These are phyloP conservation scores for Poecile atricapillus DNA, from an alignment of 2,113 vertebrate genomes.

Conservation along the genomic window DNA sequence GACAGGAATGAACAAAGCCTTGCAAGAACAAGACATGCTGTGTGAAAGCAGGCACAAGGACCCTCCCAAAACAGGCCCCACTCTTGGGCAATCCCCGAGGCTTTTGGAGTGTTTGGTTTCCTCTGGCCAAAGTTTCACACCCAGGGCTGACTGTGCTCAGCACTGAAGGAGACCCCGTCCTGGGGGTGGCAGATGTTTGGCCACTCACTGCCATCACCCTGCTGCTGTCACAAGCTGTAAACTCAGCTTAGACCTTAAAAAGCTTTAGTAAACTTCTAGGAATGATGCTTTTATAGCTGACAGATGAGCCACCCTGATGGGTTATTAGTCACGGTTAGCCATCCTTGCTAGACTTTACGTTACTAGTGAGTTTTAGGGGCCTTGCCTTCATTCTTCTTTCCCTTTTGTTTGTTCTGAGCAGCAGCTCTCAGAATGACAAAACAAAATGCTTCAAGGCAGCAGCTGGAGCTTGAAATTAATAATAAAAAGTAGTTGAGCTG, in stretches of 20 bases:
- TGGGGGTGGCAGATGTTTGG: neutral
- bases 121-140: accelerated
- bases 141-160: no score
- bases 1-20: accelerated
- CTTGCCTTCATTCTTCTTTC: constrained; percentile 62
- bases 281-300: constrained; percentile 40
- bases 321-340: constrained; percentile 43
- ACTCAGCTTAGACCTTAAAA: neutral
- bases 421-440: constrained; percentile 28
- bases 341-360: constrained; percentile 14
- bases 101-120: neutral
- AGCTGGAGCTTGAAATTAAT: constrained; percentile 70
- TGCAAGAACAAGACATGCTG: neutral
- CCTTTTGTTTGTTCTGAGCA: constrained; percentile 45
- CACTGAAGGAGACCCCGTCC: no score
- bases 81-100: neutral
- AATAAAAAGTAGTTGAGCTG: constrained; percentile 47
- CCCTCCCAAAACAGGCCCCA: neutral
- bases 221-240: neutral
- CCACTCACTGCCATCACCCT: neutral
- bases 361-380: constrained; percentile 33
- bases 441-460: constrained; percentile 59
- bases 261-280: constrained; percentile 30
- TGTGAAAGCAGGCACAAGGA: neutral
- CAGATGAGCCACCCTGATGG: constrained; percentile 29